Percentiles rank a stretch among this genome's conserved stretches.
phyloP scores from a whole-genome alignment of 35 echinoderm and acorn worm genomes.

The Lytechinus variegatus region DNA sequence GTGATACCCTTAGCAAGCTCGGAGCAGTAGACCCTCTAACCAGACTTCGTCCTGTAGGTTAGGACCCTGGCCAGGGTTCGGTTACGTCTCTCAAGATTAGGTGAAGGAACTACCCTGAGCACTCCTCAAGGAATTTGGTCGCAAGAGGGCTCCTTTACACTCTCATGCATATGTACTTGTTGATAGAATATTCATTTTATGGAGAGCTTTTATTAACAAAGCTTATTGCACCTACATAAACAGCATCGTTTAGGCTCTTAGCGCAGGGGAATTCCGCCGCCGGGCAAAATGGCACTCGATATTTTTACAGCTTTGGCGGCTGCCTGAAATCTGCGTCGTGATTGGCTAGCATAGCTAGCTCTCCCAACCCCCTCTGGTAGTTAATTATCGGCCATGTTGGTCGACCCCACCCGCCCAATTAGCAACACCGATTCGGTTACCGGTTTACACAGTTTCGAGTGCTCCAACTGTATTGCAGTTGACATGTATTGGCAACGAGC shows the following conservation, averaged over 20 bases:
- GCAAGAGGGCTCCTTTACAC: constrained; percentile 31
- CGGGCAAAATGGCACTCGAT: constrained; percentile 66
- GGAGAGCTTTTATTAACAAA: constrained; percentile 66
- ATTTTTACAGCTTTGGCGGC: constrained; percentile 72
- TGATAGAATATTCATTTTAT: constrained; percentile 68
- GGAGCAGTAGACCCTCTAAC: constrained; percentile 16
- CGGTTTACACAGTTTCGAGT: constrained; percentile 57
- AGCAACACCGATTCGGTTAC: constrained; percentile 72
- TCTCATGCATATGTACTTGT: constrained; percentile 63
- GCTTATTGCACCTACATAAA: constrained; percentile 77
- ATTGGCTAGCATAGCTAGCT: constrained; percentile 55
- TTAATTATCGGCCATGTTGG: constrained; percentile 72
- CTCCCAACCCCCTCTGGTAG: constrained; percentile 67
- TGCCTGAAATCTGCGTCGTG: constrained; percentile 52
- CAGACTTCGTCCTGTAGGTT: constrained; percentile 8
- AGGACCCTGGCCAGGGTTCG: constrained; percentile 25
- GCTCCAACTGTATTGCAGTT: constrained; percentile 50
- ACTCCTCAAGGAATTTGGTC: constrained; percentile 32
- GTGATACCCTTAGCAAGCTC: constrained; percentile 30
- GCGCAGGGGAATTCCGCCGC: constrained; percentile 65
- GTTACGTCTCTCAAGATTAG: constrained; percentile 28
- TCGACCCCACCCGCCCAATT: constrained; percentile 69
- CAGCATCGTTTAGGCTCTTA: constrained; percentile 63
- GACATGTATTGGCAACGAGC: constrained; percentile 55
- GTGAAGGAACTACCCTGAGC: constrained; percentile 19